Percentiles rank a stretch among this genome's conserved stretches.
Conservation (phyloP, 1,140 invertebrate genomes). For the Chironomus striatipennis region DNA sequence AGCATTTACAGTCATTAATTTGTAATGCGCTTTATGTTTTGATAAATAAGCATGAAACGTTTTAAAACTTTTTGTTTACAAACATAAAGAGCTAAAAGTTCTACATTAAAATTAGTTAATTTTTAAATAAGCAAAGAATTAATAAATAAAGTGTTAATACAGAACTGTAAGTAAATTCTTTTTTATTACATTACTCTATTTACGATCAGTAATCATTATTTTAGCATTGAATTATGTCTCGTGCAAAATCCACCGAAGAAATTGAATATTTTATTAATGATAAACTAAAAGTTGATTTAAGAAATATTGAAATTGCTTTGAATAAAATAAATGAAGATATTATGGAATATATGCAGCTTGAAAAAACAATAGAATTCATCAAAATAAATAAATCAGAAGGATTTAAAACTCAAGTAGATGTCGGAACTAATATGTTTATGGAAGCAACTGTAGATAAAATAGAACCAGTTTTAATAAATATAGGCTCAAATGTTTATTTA, state of each 20-base stretch:
- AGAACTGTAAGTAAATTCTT: too few species aligned
- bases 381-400: constrained; percentile 45
- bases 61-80: too few species aligned
- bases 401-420: constrained; percentile 69
- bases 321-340: constrained; percentile 56
- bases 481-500: constrained; percentile 66
- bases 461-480: constrained; percentile 57
- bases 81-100: too few species aligned
- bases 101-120: too few species aligned
- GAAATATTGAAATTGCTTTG: constrained; percentile 48
- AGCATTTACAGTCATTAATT: too few species aligned
- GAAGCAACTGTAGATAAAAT: constrained; percentile 60
- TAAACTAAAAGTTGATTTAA: constrained; percentile 54
- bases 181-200: too few species aligned
- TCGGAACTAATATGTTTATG: constrained; percentile 68
- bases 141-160: too few species aligned
- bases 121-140: too few species aligned
- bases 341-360: constrained; percentile 64
- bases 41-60: too few species aligned
- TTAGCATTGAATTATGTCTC: too few species aligned
- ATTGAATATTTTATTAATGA: constrained; percentile 57
- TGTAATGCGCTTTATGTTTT: too few species aligned
- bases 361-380: constrained; percentile 51
- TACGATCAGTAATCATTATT: too few species aligned
- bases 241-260: constrained; percentile 27